Base-by-base conservation (phyloP, 2,888 invertebrate genomes). In the Calliphora vomitoria region DNA sequence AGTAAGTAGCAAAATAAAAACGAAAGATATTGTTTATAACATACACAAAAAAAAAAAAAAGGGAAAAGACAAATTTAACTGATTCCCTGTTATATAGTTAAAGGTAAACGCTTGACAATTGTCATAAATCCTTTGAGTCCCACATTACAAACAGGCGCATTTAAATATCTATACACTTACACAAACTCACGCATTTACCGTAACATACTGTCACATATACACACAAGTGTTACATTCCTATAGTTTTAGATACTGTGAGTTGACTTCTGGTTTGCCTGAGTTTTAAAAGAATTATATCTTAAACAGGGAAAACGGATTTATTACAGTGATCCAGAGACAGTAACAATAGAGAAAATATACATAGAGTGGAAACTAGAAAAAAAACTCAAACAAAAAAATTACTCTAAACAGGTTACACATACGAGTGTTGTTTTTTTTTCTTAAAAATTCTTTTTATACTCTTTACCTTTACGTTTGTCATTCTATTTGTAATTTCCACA, bases 61-160 rank as follows among this genome's bases (percentile, higher is more conserved):
- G 35, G n/a, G 11, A 35, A 69, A 60, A 60, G 50, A 76, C 31
- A 81, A 71, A 75, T 84, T 74, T 81, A 84, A 78, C 81, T 84
- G 84, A 84, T 84, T 86, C 78, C 53, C 87, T 82, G 84, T 82
- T 71, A 85, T 72, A 58, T 50, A 78, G 44, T 85, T 87, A 84
- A 84, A 84, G 84, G 87, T 87, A 87, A 82, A 85, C 85, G 87
- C 74, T 85, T 88, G 85, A 88, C 89, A 88, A 87, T 86, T 87
- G 85, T 82, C 82, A 88, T 88, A 87, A 89, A 89, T 89, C 89
- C 89, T 89, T 89, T 83, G 83, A 87, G 88, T 84, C 82, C 85
- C 72, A 76, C 76, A 85, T 81, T 69, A 87, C 72, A 86, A 82
- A 82, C 79, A 84, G 79, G 79, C 79, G 44, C 44, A 68, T 82